These are phyloP conservation scores for Porites lutea DNA, from an alignment of 64 coral and sea anemone species.

Conservation along the genomic window DNA sequence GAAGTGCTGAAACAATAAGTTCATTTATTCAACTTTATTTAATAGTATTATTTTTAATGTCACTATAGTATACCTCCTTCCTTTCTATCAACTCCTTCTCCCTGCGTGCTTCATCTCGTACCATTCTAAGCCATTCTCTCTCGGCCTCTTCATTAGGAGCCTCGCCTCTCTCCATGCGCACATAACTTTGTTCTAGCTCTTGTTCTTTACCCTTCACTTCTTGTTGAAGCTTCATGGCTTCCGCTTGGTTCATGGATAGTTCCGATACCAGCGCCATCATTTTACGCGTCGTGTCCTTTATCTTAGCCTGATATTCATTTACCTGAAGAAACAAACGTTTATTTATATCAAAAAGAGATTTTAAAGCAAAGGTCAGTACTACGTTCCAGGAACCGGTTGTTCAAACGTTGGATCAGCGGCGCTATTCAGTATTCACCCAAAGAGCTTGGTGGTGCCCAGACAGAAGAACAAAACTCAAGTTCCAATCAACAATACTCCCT, in stretches of 20 bases:
- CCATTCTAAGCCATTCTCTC: conserved; percentile 91
- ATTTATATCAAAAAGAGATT: not conserved
- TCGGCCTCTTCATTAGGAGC: conserved; percentile 89
- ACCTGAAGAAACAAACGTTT: conserved; percentile 48
- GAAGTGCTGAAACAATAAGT: too few species aligned
- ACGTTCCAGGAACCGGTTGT: too few species aligned
- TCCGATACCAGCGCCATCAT: conserved; percentile 99
- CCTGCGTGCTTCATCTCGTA: conserved; percentile 82
- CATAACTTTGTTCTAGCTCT: conserved; percentile 90
- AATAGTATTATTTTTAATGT: too few species aligned
- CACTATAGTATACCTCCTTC: conserved; percentile 47
- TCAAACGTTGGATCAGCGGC: too few species aligned
- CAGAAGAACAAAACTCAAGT: too few species aligned
- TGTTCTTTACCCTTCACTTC: conserved; percentile 90
- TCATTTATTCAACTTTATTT: too few species aligned
- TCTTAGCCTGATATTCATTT: conserved; percentile 98
- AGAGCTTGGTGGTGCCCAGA: too few species aligned
- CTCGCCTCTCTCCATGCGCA: conserved; percentile 97
- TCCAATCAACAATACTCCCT: too few species aligned
- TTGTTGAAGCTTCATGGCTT: conserved; percentile 94
- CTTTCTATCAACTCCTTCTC: conserved; percentile 67
- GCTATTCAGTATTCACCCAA: too few species aligned
- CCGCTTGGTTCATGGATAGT: conserved; percentile 97
- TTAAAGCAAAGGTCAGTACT: too few species aligned
- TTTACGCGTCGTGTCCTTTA: conserved; percentile 98